Evolutionary conservation across 1,140 invertebrate species (phyloP).

Genomic region (Drosophila nasuta): DNA sequence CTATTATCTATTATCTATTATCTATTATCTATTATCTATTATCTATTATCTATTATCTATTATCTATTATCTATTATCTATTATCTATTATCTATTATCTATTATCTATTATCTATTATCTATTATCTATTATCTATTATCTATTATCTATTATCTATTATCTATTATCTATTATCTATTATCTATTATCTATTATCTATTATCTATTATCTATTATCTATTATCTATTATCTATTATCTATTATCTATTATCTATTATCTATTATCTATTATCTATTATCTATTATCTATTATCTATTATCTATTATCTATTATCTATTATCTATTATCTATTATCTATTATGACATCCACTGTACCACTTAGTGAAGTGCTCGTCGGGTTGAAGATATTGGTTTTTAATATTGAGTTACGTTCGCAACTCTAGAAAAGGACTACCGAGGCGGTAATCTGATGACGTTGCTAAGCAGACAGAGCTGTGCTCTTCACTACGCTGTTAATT

Average conservation of each 20-base stretch:
- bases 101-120: neutral
- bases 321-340: neutral
- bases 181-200: constrained; percentile 1
- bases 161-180: constrained; percentile 11
- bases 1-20: neutral
- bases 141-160: constrained; percentile 10
- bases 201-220: constrained; percentile 7
- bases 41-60: constrained; percentile 5
- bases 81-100: constrained; percentile 1
- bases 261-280: constrained; percentile 11
- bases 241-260: constrained; percentile 5
- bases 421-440: constrained; percentile 15
- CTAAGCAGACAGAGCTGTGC: constrained; percentile 23
- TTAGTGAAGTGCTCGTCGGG: constrained; percentile 62
- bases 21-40: constrained; percentile 1
- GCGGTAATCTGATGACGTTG: constrained; percentile 23
- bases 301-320: constrained; percentile 5
- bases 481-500: constrained; percentile 49
- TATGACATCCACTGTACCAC: constrained; percentile 1
- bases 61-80: constrained; percentile 2
- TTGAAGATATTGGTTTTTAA: constrained; percentile 79
- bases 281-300: constrained; percentile 13
- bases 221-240: constrained; percentile 5
- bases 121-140: constrained; percentile 6
- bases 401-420: constrained; percentile 74